Evolutionary conservation across 2,797 vertebrate species (phyloP).

Genomic region (Acipenser ruthenus): DNA sequence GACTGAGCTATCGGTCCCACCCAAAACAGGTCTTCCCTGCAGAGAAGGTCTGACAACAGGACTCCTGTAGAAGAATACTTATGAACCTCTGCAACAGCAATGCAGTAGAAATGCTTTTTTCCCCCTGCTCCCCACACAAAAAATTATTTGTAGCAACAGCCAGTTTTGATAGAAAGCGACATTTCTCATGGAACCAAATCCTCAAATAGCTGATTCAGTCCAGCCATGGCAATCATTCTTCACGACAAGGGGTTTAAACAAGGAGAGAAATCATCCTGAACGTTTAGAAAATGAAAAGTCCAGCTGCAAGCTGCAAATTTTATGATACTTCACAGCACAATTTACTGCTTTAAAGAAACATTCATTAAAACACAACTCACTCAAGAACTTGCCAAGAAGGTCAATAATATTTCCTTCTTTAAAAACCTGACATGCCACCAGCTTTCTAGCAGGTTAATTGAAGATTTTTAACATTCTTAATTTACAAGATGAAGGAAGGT

Average conservation of each 20-base stretch:
- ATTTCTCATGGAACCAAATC: neutral
- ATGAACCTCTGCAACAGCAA: neutral
- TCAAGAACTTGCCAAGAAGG: too few relatives aligned
- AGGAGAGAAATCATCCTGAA: neutral
- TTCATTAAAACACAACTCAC: too few relatives aligned
- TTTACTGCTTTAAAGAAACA: conserved; percentile 11
- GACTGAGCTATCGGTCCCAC: too few relatives aligned
- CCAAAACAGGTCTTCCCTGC: too few relatives aligned
- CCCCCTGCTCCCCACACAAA: neutral
- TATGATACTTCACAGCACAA: conserved; percentile 13
- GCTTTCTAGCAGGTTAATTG: too few relatives aligned
- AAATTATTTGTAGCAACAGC: conserved; percentile 5
- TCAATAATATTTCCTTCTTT: too few relatives aligned
- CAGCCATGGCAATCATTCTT: neutral
- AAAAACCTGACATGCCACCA: too few relatives aligned
- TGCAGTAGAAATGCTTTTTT: neutral
- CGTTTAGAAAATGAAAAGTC: neutral
- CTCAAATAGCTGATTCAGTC: conserved; percentile 9
- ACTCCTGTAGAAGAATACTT: conserved; percentile 6
- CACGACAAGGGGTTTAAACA: neutral
- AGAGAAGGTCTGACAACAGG: too few relatives aligned
- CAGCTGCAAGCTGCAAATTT: conserved; percentile 2
- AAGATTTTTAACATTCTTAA: too few relatives aligned
- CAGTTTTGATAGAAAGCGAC: neutral
- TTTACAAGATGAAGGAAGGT: too few relatives aligned